These are phyloP conservation scores for Orius insidiosus DNA, from an alignment of 1,140 invertebrate genomes.

Conservation along the genomic window DNA sequence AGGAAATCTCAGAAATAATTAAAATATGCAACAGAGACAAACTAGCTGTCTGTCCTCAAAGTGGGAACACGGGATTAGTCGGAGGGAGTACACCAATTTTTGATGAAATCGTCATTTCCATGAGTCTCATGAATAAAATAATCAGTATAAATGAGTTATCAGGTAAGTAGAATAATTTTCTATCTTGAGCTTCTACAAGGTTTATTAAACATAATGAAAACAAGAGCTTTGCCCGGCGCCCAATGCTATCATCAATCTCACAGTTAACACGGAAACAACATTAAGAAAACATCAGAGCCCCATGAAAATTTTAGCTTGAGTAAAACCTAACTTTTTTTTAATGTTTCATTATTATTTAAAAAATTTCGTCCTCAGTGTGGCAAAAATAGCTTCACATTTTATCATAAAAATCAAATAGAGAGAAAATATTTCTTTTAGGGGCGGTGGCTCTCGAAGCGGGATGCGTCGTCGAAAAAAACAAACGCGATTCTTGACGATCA, in stretches of 20 bases:
- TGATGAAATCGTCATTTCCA: constrained; percentile 87
- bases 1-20: constrained; percentile 75
- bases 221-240: no score
- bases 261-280: no score
- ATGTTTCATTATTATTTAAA: neutral
- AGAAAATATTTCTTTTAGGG: constrained; percentile 32
- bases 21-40: constrained; percentile 66
- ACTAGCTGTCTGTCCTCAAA: constrained; percentile 85
- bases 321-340: neutral
- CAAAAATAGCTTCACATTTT: neutral
- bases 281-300: no score
- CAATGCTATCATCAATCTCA: no score
- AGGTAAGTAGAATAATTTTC: constrained; percentile 34
- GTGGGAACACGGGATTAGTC: constrained; percentile 84
- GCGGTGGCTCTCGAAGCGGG: constrained; percentile 76
- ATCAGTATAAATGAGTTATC: constrained; percentile 66
- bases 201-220: no score
- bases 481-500: constrained; percentile 46
- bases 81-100: constrained; percentile 88
- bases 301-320: neutral
- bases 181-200: no score
- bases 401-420: neutral
- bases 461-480: constrained; percentile 74
- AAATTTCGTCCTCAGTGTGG: neutral
- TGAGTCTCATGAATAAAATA: constrained; percentile 73